Conservation (phyloP, 2,797 vertebrate species). For the Gymnothorax javanicus region DNA sequence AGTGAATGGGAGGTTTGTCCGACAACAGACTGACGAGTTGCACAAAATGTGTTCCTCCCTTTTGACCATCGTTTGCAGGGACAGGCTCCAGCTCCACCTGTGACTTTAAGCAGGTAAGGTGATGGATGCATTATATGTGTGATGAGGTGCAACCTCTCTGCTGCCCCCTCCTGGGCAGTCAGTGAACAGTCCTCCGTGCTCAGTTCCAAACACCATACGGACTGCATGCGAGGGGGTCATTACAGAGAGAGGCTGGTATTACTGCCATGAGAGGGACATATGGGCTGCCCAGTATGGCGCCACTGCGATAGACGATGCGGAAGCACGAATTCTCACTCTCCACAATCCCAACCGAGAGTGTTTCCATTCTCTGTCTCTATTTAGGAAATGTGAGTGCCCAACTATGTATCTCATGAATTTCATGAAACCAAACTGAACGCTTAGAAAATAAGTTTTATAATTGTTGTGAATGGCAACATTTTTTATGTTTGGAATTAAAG, state of each 20-base stretch:
- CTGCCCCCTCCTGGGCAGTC: background rate
- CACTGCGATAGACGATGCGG: background rate
- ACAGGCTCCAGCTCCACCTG: too few relatives aligned
- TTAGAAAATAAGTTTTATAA: too few relatives aligned
- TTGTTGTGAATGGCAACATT: too few relatives aligned
- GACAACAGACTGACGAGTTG: too few relatives aligned
- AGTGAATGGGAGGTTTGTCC: too few relatives aligned
- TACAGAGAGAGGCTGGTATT: background rate
- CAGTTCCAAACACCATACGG: background rate
- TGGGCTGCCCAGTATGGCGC: background rate
- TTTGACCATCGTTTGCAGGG: too few relatives aligned
- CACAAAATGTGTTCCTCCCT: too few relatives aligned
- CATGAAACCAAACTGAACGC: too few relatives aligned
- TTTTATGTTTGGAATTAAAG: too few relatives aligned
- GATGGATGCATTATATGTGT: background rate
- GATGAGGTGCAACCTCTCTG: background rate
- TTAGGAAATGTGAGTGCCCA: background rate
- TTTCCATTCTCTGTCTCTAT: background rate
- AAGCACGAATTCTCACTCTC: background rate
- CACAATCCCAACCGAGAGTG: background rate
- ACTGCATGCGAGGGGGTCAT: background rate
- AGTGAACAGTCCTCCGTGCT: background rate
- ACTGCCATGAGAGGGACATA: background rate
- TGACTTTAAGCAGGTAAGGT: too few relatives aligned
- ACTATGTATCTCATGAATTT: too few relatives aligned